These are phyloP conservation scores for Thunnus maccoyii DNA, from an alignment of 2,113 vertebrate genomes.

Conservation along the genomic window DNA sequence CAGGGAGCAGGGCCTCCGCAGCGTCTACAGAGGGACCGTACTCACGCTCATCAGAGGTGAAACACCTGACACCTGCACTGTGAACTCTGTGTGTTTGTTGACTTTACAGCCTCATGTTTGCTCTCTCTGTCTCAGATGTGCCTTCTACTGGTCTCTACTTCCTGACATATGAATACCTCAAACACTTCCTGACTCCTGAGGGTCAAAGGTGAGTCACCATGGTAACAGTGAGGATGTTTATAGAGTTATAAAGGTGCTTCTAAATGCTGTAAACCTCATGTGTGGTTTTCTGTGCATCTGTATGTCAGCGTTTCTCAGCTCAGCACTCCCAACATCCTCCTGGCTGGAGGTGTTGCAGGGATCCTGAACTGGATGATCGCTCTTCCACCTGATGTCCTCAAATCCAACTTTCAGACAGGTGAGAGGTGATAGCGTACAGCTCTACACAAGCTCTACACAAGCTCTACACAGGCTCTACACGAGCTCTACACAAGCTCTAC, in stretches of 20 bases:
- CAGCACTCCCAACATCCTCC: conserved; percentile 81
- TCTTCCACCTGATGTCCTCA: conserved; percentile 86
- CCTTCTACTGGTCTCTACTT: conserved; percentile 86
- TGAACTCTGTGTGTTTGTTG: no score
- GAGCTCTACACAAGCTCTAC: no score
- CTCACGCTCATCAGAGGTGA: conserved; percentile 85
- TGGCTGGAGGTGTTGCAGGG: conserved; percentile 83
- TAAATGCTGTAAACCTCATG: neutral
- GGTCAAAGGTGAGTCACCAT: conserved; percentile 76
- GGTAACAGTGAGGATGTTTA: neutral
- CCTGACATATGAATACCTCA: conserved; percentile 84
- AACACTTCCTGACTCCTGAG: conserved; percentile 79
- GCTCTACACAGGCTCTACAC: no score
- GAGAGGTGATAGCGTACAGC: neutral
- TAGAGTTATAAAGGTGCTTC: neutral
- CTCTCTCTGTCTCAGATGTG: conserved; percentile 75
- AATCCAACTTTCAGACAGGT: conserved; percentile 88
- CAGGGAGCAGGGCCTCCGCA: conserved; percentile 79
- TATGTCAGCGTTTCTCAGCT: conserved; percentile 75
- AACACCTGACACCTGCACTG: neutral
- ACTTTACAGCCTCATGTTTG: neutral
- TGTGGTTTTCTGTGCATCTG: neutral
- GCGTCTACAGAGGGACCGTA: conserved; percentile 84
- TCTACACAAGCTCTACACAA: neutral
- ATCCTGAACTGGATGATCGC: conserved; percentile 85